These are phyloP conservation scores for Poeciliopsis turneri DNA, from an alignment of 2,797 vertebrate genomes.

Conservation along the genomic window DNA sequence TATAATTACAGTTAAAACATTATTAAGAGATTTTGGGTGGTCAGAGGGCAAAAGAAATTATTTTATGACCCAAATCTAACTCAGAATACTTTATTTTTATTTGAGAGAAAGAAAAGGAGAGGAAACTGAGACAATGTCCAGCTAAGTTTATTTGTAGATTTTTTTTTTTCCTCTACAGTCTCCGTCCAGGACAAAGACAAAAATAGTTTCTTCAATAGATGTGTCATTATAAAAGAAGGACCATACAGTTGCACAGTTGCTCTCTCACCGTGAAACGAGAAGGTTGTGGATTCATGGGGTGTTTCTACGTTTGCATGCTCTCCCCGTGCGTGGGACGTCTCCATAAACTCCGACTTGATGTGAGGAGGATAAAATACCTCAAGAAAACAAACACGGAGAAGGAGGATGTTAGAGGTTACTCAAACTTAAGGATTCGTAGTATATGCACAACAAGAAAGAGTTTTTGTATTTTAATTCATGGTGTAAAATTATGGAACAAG, in stretches of 20 bases:
- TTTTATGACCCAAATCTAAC: not conserved
- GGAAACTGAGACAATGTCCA: not conserved
- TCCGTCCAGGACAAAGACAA: not conserved
- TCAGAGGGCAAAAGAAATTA: not conserved
- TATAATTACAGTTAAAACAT: not conserved
- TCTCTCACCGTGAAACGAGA: not conserved
- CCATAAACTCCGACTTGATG: not conserved
- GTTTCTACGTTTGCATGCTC: not conserved
- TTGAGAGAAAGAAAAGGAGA: not conserved
- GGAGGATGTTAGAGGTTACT: no score
- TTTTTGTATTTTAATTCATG: no score
- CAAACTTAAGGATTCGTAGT: no score
- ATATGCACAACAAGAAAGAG: no score
- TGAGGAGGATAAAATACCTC: not conserved
- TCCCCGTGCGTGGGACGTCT: not conserved
- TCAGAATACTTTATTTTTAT: not conserved
- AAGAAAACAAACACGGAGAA: no score
- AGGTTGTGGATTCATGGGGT: not conserved
- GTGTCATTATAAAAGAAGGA: not conserved
- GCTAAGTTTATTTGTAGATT: not conserved
- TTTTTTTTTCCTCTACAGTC: not conserved
- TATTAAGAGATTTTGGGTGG: not conserved
- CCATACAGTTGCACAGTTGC: not conserved
- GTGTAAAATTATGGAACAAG: no score
- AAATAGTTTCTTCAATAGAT: not conserved